phyloP scores from a whole-genome alignment of 2,888 invertebrate genomes.

The Hartigia nigra region DNA sequence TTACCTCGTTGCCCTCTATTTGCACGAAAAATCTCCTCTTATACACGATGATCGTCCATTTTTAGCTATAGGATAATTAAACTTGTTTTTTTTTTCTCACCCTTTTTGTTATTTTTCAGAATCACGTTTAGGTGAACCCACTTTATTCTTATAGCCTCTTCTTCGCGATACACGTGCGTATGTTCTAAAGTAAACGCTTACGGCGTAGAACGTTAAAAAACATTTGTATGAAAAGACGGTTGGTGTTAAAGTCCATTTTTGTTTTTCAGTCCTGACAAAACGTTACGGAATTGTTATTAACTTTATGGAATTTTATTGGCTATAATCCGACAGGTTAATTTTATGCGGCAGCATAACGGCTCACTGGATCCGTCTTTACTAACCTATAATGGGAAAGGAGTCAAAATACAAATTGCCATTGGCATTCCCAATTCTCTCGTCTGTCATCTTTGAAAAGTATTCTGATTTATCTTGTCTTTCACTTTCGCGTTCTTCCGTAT shows the following conservation, averaged over 20 bases:
- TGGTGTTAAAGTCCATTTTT: neutral
- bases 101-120: neutral
- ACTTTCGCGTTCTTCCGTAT: neutral
- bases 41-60: too few relatives aligned
- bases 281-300: too few relatives aligned
- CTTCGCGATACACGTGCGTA: neutral
- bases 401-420: neutral
- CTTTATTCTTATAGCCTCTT: neutral
- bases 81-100: neutral
- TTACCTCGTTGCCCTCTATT: neutral
- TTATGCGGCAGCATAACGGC: neutral
- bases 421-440: neutral
- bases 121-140: neutral
- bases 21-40: neutral
- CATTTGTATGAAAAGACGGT: neutral
- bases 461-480: neutral
- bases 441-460: neutral
- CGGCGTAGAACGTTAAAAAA: neutral
- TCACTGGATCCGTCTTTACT: too few relatives aligned
- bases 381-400: too few relatives aligned
- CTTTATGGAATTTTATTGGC: neutral
- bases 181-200: neutral
- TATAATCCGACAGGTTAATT: neutral
- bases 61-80: neutral
- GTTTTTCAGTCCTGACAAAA: neutral